Evolutionary conservation across 92 coral and sea anemone genomes (phyloP).

Genomic region (Plumapathes pennacea): DNA sequence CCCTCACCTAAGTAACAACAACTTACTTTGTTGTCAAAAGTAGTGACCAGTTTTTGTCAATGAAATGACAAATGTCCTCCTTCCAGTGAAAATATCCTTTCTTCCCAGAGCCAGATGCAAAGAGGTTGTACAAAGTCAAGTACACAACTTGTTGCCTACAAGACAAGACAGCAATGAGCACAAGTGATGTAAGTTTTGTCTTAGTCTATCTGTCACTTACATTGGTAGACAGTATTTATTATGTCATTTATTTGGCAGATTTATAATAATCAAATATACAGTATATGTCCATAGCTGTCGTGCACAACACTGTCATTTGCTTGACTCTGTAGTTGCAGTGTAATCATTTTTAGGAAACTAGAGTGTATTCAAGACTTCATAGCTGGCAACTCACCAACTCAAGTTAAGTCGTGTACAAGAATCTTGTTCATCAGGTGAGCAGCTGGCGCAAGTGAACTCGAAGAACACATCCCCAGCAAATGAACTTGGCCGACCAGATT

Average conservation of each 20-base stretch:
- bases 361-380: no score
- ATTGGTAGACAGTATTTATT: no score
- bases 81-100: slow-evolving; percentile 97
- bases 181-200: no score
- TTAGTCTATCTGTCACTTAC: no score
- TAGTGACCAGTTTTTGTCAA: slow-evolving; percentile 85
- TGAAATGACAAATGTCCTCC: slow-evolving; percentile 91
- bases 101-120: slow-evolving; percentile 73
- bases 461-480: slow-evolving; percentile 91
- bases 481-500: slow-evolving; percentile 70
- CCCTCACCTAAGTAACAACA: no score
- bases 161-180: not conserved
- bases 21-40: slow-evolving; percentile 71
- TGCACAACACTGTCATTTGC: no score
- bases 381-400: slow-evolving; percentile 60
- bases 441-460: slow-evolving; percentile 76
- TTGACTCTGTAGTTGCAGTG: no score
- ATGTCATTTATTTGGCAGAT: no score
- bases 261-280: no score
- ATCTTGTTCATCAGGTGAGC: slow-evolving; percentile 73
- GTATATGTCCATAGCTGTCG: no score
- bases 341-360: no score
- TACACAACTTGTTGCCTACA: slow-evolving; percentile 87
- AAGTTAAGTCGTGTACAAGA: slow-evolving; percentile 54
- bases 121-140: slow-evolving; percentile 80